Evolutionary conservation across 2,113 vertebrate species (phyloP).

Genomic region (Speoplatyrhinus poulsoni): DNA sequence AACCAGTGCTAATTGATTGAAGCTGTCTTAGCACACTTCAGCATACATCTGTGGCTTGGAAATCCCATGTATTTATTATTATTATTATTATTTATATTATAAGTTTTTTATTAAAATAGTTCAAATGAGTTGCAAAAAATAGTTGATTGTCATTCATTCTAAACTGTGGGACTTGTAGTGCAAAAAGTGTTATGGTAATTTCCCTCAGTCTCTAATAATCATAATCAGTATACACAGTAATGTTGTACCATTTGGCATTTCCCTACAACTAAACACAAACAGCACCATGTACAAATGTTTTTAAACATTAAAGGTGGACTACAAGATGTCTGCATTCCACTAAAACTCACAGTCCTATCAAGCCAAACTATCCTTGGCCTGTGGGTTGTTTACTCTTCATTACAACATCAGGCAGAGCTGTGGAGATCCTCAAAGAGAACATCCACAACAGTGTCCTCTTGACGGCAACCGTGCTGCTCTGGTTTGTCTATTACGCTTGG

Average conservation of each 20-base stretch:
- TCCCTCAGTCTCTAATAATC: background rate
- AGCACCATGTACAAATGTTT: constrained; percentile 20
- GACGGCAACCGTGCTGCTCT: constrained; percentile 71
- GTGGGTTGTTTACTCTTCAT: constrained; percentile 72
- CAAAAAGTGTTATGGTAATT: no score
- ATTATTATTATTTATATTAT: background rate
- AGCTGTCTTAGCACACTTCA: constrained; percentile 75
- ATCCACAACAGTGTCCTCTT: constrained; percentile 75
- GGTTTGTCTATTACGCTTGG: constrained; percentile 78
- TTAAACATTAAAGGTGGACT: constrained; percentile 24
- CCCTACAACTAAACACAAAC: constrained; percentile 5
- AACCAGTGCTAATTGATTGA: constrained; percentile 94
- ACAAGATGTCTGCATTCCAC: constrained; percentile 33
- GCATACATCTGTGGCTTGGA: constrained; percentile 89
- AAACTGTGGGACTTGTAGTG: background rate
- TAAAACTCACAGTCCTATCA: constrained; percentile 43
- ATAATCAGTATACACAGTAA: no score
- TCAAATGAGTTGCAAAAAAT: background rate
- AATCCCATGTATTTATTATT: constrained; percentile 62
- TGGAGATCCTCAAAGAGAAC: constrained; percentile 74
- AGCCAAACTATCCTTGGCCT: constrained; percentile 41
- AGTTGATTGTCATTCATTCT: no score
- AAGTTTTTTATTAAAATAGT: background rate
- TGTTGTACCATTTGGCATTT: constrained; percentile 7
- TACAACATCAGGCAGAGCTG: constrained; percentile 60